These are phyloP conservation scores for Tipula unca DNA, from an alignment of 2,888 invertebrate genomes.

Conservation along the genomic window DNA sequence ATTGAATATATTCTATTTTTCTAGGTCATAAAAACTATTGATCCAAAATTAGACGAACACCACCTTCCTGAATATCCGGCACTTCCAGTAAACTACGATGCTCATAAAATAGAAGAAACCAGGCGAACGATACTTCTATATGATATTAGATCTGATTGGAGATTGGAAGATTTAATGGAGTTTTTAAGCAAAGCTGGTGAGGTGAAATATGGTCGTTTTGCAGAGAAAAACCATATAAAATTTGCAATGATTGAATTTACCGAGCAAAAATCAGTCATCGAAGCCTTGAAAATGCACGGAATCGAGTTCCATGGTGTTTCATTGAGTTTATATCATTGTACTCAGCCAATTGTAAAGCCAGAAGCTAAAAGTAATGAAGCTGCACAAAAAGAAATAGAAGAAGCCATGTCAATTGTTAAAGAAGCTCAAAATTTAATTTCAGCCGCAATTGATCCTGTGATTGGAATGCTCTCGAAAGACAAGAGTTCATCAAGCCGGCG, in stretches of 20 bases:
- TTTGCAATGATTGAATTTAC: constrained; percentile 90
- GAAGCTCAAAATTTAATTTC: constrained; percentile 93
- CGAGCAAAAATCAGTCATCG: constrained; percentile 80
- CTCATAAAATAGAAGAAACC: constrained; percentile 89
- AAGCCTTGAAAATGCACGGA: constrained; percentile 79
- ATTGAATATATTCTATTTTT: constrained; percentile 15
- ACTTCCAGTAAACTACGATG: constrained; percentile 78
- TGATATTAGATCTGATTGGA: constrained; percentile 62
- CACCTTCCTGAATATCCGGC: constrained; percentile 88
- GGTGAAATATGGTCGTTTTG: constrained; percentile 89
- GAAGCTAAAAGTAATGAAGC: constrained; percentile 94
- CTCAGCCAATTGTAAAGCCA: constrained; percentile 83
- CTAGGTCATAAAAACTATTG: constrained; percentile 73
- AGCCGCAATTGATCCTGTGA: constrained; percentile 86
- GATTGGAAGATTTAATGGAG: constrained; percentile 78
- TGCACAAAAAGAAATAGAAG: constrained; percentile 90
- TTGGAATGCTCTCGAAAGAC: constrained; percentile 77
- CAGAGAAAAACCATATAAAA: constrained; percentile 68
- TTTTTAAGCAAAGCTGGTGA: constrained; percentile 83
- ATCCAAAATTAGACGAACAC: constrained; percentile 74
- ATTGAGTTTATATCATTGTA: constrained; percentile 76
- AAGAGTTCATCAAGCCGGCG: constrained; percentile 53
- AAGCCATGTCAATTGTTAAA: constrained; percentile 93
- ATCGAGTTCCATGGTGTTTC: constrained; percentile 61
- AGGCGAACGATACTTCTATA: constrained; percentile 83